Evolutionary conservation across 1,140 invertebrate genomes (phyloP), one percentile per base, ranked within the genome.

Genomic region (Hylyphantes graminicola): DNA sequence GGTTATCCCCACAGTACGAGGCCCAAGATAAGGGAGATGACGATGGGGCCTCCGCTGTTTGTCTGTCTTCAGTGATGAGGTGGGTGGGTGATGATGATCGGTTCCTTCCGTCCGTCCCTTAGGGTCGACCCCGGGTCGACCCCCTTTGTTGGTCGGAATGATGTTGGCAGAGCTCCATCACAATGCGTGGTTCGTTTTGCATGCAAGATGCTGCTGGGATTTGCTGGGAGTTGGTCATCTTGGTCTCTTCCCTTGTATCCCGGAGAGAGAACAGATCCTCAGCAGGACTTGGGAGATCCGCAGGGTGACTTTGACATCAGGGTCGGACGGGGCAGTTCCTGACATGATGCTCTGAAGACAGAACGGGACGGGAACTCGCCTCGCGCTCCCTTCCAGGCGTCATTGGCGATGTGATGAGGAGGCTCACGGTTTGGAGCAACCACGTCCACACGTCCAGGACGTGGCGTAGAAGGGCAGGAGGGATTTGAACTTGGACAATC

Each of bases 141-240:
- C n/a, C n/a, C n/a, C n/a, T n/a, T 98, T 98, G 90, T 97, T 99
- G 86, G 96, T 98, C 78, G 97, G 97, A 91, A 99, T 97, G 81
- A 97, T 96, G 91, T 97, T 85, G 98, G 98, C 88, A 99, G 91
- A 86, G 94, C 94, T 88, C 95, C 96, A 85, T n/a, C n/a, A n/a
- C n/a, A 94, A 90, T 91, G 97, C 97, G 87, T 95, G 94, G 91
- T 99, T 98, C 55, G 99, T 94, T 92, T n/a, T 97, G 96, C n/a
- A 99, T 95, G 88, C 92, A 93, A 87, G n/a, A 98, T 94, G 89
- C 94, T 96, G n/a, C n/a, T n/a, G n/a, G n/a, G n/a, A n/a, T n/a
- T n/a, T 55, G 96, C 95, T 17, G 98, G 98, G 90, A 99, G 99
- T 89, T 94, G 95, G 89, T 99, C 98, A 88, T 97, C 96, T 90